Base-by-base conservation (phyloP, 2,888 invertebrate genomes). In the Cheilosia urbana region DNA sequence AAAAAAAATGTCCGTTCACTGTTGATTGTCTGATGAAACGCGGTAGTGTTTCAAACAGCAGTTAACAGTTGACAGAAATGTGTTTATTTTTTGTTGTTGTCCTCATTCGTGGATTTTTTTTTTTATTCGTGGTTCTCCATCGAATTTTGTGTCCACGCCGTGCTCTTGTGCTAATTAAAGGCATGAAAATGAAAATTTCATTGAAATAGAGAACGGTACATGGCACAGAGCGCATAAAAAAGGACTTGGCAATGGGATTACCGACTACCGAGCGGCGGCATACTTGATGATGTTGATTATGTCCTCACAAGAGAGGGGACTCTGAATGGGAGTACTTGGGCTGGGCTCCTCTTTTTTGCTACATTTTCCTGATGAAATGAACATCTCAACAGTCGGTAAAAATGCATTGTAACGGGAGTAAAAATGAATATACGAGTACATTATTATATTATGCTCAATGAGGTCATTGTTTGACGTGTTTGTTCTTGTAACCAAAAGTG, bases 81-180 rank as follows among this genome's bases (percentile, higher is more conserved):
- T 7, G 30, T 63, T 17, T 27, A 30, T 30, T 30, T 30, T 27
- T 27, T 6, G 27, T 53, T 68, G 42, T 21, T 27, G 60, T 72
- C 60, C 62, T 71, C 5, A 24, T 21, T 24, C 49, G 19, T 21
- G 13, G 49, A 21, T 21, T 49, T 9, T 1, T 13, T 24, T 24
- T 24, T 51, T 24, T 51, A 19, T 49, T 55, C 62, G 37, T 60
- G 55, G 47, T 51, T 49, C 42, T 40, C 42, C 57, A 60, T 78
- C 78, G 58, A 60, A 60, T 40, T 71, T 65, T 57, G 71, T 51
- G 55, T 72, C 47, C 34, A 2, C 40, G 47, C 13, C 5, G n/a
- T n/a, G 45, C 72, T 62, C 62, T 49, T 60, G 73, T 76, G 84
- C 75, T 66, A 84, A 84, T 84, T 84, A 80, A 80, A 57, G 71